Evolutionary conservation across 2,888 invertebrate species (phyloP), one percentile per base, ranked within the genome.

Genomic region (Neria commutata): DNA sequence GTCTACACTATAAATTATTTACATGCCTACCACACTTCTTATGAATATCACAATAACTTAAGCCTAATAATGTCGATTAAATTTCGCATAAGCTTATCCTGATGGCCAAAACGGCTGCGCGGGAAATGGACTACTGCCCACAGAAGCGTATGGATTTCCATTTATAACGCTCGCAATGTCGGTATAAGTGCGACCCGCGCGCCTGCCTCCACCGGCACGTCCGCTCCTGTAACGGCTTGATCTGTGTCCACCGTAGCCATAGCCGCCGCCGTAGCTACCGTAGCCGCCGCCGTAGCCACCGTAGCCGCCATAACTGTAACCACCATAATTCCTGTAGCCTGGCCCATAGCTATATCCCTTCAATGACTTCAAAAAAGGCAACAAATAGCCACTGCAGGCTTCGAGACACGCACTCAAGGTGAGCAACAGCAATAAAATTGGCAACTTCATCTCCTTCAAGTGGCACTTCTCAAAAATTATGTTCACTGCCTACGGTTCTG

Each of bases 121-220:
- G 0, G 88, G 85, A 71, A 82, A 85, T 2, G 84, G 85, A 68
- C 73, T 61, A 69, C 77, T 78, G 85, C 82, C 62, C 1, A 65
- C 82, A 34, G 87, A 85, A 1, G 85, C 86, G 65, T 85, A 85
- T 21, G 84, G 83, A 75, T 87, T 84, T 1, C 85, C 82, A 69
- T 87, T 86, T 65, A 90, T 86, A 5, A 89, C 86, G 57, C 86
- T 83, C 72, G 91, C 90, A 64, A 91, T 87, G 19, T 88, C 85
- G 72, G 87, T 88, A 80, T 86, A 91, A 1, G 88, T 84, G 66
- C 86, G 85, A 52, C 83, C 83, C 14, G 42, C 60, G 11, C 77
- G 74, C 3, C 60, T 65, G 2, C 58, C 33, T 37, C 56, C 52
- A 19, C 42, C 42, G 16, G 37, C 6, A 4, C n/a, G 4, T 14